phyloP scores from a whole-genome alignment of 2,888 invertebrate species.

The Ethmia dodecea region DNA sequence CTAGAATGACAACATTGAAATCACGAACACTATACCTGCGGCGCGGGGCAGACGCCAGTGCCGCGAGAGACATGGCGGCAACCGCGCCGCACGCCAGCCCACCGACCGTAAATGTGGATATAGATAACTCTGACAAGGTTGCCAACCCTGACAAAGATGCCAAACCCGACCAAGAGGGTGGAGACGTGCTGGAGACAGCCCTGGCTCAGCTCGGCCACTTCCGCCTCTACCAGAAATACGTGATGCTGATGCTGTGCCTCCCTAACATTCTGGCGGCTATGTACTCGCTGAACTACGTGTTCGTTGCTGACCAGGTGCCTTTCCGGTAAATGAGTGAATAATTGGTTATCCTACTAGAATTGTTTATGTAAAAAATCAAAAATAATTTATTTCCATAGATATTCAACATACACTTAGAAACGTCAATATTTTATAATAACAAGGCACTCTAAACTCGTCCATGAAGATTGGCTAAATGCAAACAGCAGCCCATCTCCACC shows the following conservation, averaged over 20 bases:
- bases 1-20: too few relatives aligned
- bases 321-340: too few relatives aligned
- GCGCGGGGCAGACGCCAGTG: background rate
- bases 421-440: too few relatives aligned
- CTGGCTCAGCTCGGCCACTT: conserved; percentile 59
- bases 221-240: conserved; percentile 58
- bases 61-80: conserved; percentile 3
- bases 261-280: conserved; percentile 73
- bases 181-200: conserved; percentile 43
- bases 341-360: too few relatives aligned
- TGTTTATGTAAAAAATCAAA: too few relatives aligned
- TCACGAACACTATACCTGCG: too few relatives aligned
- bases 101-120: background rate
- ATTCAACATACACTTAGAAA: too few relatives aligned
- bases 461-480: too few relatives aligned
- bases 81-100: background rate
- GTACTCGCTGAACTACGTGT: conserved; percentile 75
- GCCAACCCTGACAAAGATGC: background rate
- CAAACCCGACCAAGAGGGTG: background rate
- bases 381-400: too few relatives aligned
- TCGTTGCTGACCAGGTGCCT: conserved; percentile 73
- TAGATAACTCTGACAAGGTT: background rate
- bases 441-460: too few relatives aligned
- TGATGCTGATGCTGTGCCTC: conserved; percentile 50
- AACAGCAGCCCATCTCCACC: too few relatives aligned